These are phyloP conservation scores for Acanthosepion lycidas DNA, from an alignment of 2,888 invertebrate genomes.

Conservation along the genomic window DNA sequence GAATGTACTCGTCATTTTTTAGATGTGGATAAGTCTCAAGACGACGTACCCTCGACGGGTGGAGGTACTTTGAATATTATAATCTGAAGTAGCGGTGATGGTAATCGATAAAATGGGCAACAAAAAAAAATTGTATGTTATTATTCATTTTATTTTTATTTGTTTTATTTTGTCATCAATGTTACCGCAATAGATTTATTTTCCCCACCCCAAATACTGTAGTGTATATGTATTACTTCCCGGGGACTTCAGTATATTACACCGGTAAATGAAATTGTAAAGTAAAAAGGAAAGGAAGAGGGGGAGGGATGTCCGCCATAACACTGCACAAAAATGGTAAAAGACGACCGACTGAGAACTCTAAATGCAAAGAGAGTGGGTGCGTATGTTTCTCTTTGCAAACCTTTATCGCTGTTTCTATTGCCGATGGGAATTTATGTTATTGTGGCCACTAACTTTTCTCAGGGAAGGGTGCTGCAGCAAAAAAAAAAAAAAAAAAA, in stretches of 20 bases:
- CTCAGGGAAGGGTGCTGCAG: not conserved
- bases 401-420: not conserved
- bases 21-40: no score
- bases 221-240: no score
- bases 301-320: slow-evolving; percentile 33
- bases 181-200: no score
- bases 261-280: not conserved
- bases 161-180: no score
- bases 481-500: not conserved
- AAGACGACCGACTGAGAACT: not conserved
- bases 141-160: no score
- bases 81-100: no score
- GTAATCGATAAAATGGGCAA: no score
- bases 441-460: not conserved
- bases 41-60: no score
- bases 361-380: slow-evolving; percentile 9
- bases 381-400: slow-evolving; percentile 22
- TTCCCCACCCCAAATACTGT: no score
- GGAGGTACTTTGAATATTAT: no score
- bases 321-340: not conserved
- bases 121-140: no score
- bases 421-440: not conserved
- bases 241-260: not conserved
- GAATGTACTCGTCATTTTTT: no score
- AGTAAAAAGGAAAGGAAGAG: not conserved